Evolutionary conservation across 1,140 invertebrate genomes (phyloP), one percentile per base, ranked within the genome.

Genomic region (Euschistus heros): DNA sequence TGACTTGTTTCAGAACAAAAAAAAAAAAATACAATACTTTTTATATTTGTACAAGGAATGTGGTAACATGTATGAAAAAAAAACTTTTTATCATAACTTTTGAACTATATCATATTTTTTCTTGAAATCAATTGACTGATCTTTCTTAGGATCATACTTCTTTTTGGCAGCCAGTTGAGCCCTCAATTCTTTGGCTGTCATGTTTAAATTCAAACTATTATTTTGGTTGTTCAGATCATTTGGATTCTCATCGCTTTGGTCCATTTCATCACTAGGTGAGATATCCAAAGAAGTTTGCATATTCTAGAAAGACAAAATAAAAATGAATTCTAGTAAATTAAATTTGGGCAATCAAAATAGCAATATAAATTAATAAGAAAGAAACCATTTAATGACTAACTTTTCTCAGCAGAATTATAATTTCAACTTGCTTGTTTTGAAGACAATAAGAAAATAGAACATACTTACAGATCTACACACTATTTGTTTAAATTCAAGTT

Each of bases 21-120:
- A 37, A 37, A 37, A 37, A 37, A 37, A 6, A 37, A 37, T 10
- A 37, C 33, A 37, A 37, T 37, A 37, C 33, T 37, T 37, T 37
- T 37, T 37, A 37, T 37, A 37, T 37, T 37, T 37, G 33, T 37
- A 37, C 33, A 37, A 37, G 33, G 33, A 37, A 37, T 37, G 33
- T 37, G 33, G 33, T 37, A 37, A 37, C 33, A 37, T 37, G 7
- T 37, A 37, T 13, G 13, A 37, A 6, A 37, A 27, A 26, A 26
- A 57, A 57, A 57, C 0, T 27, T 24, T 24, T 24, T 57, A 57
- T 24, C 24, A 91, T 70, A 91, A 80, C 77, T 92, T 91, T 75
- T 94, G 90, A 68, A 94, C 88, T 73, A 94, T 93, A 73, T 93
- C 89, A 73, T 91, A 92, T 78, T 94, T 94, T 79, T 91, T 88